These are phyloP conservation scores for Sigmodon hispidus DNA, from an alignment of 2,113 vertebrate species.

Conservation along the genomic window DNA sequence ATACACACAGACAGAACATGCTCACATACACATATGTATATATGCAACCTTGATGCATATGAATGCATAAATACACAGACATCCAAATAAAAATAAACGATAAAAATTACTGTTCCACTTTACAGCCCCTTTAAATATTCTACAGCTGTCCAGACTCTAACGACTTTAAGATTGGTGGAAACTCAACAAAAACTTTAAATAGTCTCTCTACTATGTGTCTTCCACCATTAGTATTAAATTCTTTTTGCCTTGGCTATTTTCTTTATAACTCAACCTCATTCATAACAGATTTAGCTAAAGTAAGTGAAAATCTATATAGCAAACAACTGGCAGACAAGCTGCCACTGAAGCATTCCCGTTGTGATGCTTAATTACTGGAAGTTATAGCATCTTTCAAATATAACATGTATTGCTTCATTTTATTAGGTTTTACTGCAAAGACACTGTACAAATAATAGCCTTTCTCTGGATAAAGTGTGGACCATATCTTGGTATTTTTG, in stretches of 20 bases:
- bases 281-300: slow-evolving; percentile 36
- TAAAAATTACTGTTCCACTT: neutral
- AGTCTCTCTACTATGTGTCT: neutral
- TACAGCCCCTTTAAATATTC: neutral
- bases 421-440: slow-evolving; percentile 72
- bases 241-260: neutral
- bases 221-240: neutral
- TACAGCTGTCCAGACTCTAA: neutral
- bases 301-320: slow-evolving; percentile 63
- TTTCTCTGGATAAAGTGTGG: slow-evolving; percentile 75
- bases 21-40: neutral
- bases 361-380: slow-evolving; percentile 78
- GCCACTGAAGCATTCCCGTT: slow-evolving; percentile 34
- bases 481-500: slow-evolving; percentile 76
- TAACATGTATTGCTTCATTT: slow-evolving; percentile 80
- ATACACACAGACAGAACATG: neutral
- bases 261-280: slow-evolving; percentile 61
- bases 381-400: slow-evolving; percentile 76
- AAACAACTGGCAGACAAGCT: slow-evolving; percentile 56
- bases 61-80: neutral
- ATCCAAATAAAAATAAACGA: neutral
- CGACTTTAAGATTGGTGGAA: neutral
- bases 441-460: slow-evolving; percentile 71
- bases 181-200: neutral
- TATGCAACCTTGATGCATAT: neutral